These are phyloP conservation scores for Rhagoletis pomonella DNA, from an alignment of 1,140 invertebrate species.

Conservation along the genomic window DNA sequence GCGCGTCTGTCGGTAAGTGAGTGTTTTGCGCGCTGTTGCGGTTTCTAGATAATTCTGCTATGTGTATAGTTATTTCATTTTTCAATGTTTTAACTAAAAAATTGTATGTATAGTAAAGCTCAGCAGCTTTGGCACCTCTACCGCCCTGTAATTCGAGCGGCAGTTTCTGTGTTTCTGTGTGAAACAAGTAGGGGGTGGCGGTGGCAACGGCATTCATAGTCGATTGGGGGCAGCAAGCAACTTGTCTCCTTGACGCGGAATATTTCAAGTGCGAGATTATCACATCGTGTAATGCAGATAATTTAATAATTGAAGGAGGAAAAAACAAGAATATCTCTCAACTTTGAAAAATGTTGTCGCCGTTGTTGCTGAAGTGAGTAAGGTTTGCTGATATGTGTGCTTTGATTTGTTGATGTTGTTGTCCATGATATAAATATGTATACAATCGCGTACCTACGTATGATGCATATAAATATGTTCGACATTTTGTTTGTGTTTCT, in stretches of 20 bases:
- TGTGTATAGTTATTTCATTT: neutral
- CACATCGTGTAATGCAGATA: neutral
- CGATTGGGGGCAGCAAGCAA: neutral
- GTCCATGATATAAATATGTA: too few relatives aligned
- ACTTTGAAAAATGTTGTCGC: neutral
- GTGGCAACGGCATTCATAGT: neutral
- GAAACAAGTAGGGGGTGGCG: too few relatives aligned
- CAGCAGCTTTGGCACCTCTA: too few relatives aligned
- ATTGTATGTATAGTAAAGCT: neutral
- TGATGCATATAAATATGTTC: too few relatives aligned
- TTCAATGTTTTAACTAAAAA: conserved; percentile 20
- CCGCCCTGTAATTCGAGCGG: too few relatives aligned
- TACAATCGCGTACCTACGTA: too few relatives aligned
- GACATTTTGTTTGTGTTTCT: neutral
- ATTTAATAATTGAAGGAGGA: conserved; percentile 9
- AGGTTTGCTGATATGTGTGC: neutral
- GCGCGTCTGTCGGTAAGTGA: neutral
- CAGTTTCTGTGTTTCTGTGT: too few relatives aligned
- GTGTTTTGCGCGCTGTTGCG: neutral
- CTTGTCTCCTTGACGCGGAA: neutral
- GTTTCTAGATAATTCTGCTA: neutral
- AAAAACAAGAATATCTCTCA: neutral
- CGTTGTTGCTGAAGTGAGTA: neutral
- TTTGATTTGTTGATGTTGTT: neutral
- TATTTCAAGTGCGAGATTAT: conserved; percentile 20